phyloP scores from a whole-genome alignment of 2,113 vertebrate species.

The Cathartes aura region DNA sequence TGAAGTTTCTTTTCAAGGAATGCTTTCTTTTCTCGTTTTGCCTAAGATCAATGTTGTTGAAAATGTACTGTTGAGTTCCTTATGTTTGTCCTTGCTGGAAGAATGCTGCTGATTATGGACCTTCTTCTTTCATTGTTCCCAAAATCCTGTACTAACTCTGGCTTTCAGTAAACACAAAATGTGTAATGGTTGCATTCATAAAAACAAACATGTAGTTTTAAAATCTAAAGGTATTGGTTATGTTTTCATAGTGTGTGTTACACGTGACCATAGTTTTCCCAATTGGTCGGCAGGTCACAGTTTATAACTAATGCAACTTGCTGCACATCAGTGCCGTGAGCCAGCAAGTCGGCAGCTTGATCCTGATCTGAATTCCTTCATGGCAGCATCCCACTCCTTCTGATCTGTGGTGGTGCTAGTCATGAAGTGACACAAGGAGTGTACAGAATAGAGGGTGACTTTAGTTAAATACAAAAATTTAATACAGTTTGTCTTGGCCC shows the following conservation, averaged over 20 bases:
- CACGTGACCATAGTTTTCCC: not conserved
- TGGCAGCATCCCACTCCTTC: not conserved
- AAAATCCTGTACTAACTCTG: not conserved
- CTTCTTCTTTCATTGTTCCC: not conserved
- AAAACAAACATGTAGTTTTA: not conserved
- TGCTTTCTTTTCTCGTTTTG: not conserved
- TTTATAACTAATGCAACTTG: not conserved
- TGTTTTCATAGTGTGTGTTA: not conserved
- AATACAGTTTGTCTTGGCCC: not conserved
- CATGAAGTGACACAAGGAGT: accelerated
- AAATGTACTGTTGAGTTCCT: not conserved
- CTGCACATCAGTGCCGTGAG: accelerated
- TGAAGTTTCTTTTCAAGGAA: not conserved
- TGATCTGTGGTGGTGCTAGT: not conserved
- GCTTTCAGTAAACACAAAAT: not conserved
- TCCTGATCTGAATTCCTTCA: not conserved
- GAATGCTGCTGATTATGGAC: not conserved
- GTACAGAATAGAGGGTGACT: not conserved
- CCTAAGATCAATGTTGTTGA: not conserved
- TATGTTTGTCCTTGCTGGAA: not conserved
- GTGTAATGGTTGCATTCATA: not conserved
- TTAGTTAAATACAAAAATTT: not conserved
- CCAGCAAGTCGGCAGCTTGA: not conserved
- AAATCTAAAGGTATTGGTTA: not conserved
- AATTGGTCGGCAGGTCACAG: not conserved